phyloP scores from a whole-genome alignment of 2,888 invertebrate genomes.

The Oscheius onirici region DNA sequence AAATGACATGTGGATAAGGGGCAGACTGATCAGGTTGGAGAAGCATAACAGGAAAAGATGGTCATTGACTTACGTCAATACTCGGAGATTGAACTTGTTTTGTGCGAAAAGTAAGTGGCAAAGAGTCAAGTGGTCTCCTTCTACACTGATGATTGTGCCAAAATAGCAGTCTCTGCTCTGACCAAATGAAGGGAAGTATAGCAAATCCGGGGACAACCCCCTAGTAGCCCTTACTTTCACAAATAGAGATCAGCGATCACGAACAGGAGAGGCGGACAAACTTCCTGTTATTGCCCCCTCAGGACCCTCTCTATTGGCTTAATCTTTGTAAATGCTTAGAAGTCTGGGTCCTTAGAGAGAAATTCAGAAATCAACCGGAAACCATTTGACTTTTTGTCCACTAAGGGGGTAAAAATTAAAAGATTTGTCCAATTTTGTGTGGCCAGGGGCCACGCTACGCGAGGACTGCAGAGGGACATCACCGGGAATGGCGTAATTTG shows the following conservation, averaged over 20 bases:
- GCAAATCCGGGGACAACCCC: neutral
- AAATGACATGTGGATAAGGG: no score
- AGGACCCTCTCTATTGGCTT: no score
- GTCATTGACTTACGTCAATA: no score
- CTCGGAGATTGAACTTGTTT: no score
- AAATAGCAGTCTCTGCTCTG: no score
- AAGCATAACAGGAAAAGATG: no score
- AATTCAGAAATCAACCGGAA: neutral
- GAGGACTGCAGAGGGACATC: constrained; percentile 3
- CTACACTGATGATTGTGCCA: no score
- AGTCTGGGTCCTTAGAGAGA: neutral
- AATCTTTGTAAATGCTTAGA: no score
- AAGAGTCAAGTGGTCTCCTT: no score
- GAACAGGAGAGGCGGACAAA: neutral
- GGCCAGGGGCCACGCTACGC: neutral
- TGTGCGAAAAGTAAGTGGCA: no score
- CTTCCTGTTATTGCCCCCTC: constrained; percentile 4
- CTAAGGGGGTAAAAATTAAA: neutral
- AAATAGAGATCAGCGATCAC: neutral
- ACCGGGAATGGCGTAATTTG: constrained; percentile 10
- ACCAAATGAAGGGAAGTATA: neutral
- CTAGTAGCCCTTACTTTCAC: neutral
- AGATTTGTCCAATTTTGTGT: neutral
- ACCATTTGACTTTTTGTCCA: no score
- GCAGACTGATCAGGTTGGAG: no score